These are phyloP conservation scores for Megaceryle torquata DNA, from an alignment of 2,113 vertebrate genomes.

Conservation along the genomic window DNA sequence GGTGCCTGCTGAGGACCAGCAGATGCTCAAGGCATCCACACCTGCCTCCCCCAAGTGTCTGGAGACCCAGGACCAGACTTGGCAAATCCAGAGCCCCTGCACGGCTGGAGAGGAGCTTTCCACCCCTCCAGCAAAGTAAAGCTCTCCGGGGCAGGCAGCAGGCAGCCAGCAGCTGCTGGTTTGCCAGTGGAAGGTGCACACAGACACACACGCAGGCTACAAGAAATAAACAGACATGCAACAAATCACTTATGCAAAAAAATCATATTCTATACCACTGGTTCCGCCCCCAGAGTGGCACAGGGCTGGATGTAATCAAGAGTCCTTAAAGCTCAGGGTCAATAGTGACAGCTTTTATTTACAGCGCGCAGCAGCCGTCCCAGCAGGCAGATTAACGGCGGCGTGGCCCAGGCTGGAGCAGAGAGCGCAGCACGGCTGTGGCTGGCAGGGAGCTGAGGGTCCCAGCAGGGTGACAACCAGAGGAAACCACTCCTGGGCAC, in stretches of 20 bases:
- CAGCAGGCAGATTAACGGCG: background rate
- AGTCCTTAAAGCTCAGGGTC: constrained; percentile 19
- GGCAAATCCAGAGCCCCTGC: background rate
- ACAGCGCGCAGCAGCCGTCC: background rate
- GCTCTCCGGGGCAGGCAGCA: background rate
- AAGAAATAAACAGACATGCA: background rate
- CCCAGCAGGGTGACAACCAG: too few species aligned
- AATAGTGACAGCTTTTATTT: background rate
- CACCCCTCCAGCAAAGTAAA: background rate
- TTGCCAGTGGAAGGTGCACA: background rate
- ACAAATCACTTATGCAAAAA: background rate
- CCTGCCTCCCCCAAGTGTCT: background rate
- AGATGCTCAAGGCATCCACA: background rate
- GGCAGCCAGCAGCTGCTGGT: background rate
- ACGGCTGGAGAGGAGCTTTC: background rate
- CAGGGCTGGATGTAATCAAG: background rate
- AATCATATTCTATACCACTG: accelerated
- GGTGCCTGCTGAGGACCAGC: background rate
- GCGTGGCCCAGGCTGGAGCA: background rate
- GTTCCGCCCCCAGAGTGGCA: background rate
- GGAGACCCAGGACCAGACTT: background rate
- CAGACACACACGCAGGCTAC: background rate
- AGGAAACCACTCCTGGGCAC: background rate
- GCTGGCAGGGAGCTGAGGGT: too few species aligned
- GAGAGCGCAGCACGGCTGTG: background rate